Evolutionary conservation across 2,888 invertebrate genomes (phyloP).

Genomic region (Aspidiotus destructor): DNA sequence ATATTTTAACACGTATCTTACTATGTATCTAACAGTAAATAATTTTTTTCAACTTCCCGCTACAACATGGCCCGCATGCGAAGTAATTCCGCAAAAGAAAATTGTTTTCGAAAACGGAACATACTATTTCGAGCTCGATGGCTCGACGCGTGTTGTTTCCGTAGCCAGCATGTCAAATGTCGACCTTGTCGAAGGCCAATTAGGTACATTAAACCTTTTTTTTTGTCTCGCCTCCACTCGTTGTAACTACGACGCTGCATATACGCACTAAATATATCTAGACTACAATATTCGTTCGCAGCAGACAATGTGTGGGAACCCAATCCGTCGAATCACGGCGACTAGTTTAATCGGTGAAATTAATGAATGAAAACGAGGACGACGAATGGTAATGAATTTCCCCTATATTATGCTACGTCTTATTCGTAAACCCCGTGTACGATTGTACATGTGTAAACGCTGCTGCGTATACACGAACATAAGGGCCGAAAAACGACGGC

Average conservation of each 20-base stretch:
- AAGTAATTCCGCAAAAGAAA: no score
- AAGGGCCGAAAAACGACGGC: background rate
- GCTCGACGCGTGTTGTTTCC: background rate
- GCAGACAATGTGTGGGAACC: background rate
- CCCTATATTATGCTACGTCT: background rate
- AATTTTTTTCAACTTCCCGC: no score
- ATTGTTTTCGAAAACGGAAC: background rate
- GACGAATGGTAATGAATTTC: constrained; percentile 2
- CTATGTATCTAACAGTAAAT: no score
- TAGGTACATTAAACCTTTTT: constrained; percentile 7
- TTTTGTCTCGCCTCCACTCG: background rate
- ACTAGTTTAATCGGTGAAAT: constrained; percentile 2
- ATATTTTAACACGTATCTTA: no score
- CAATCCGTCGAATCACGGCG: constrained; percentile 1
- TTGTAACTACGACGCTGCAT: background rate
- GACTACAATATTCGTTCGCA: background rate
- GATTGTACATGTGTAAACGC: background rate
- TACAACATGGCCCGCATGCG: no score
- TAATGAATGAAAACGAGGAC: constrained; percentile 4
- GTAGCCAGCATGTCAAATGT: constrained; percentile 9
- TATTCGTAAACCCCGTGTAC: background rate
- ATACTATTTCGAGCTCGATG: background rate
- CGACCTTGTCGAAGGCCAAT: constrained; percentile 18
- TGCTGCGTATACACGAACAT: background rate
- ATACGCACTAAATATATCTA: background rate